Conservation (phyloP, 2,113 vertebrate genomes). For the Nibea coibor region DNA sequence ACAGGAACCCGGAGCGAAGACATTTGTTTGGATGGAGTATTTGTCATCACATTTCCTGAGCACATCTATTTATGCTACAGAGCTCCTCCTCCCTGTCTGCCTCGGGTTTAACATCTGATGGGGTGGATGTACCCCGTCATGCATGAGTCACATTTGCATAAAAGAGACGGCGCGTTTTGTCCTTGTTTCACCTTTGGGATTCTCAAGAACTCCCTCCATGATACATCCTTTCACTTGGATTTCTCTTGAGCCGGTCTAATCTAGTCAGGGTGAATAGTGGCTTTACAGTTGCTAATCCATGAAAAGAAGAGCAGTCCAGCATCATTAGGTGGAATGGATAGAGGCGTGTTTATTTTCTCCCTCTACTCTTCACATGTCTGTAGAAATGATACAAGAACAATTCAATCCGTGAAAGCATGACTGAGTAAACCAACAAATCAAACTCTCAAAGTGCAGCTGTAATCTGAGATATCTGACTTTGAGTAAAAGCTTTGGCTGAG, state of each 20-base stretch:
- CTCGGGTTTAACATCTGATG: neutral
- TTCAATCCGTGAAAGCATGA: neutral
- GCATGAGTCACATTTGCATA: slow-evolving; percentile 46
- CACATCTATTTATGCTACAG: slow-evolving; percentile 14
- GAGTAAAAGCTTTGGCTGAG: neutral
- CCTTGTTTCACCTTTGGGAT: neutral
- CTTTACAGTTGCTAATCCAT: slow-evolving; percentile 69
- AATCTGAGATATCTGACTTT: neutral
- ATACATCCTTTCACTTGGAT: slow-evolving; percentile 20
- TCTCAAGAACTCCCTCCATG: slow-evolving; percentile 8
- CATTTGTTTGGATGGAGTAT: slow-evolving; percentile 9
- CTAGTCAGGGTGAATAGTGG: slow-evolving; percentile 45
- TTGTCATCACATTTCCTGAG: slow-evolving; percentile 12
- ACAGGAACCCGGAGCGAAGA: slow-evolving; percentile 2
- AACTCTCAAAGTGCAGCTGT: neutral
- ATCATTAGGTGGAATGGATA: slow-evolving; percentile 48
- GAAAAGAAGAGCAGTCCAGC: slow-evolving; percentile 41
- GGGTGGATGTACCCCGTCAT: slow-evolving; percentile 2
- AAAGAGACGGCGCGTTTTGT: neutral
- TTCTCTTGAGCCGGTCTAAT: slow-evolving; percentile 52
- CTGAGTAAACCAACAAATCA: neutral
- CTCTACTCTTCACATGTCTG: neutral
- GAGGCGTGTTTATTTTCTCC: slow-evolving; percentile 11
- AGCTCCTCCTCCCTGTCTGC: slow-evolving; percentile 22
- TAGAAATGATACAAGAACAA: slow-evolving; percentile 15